Evolutionary conservation across 2,113 vertebrate species (phyloP), one percentile per base, ranked within the genome.

Genomic region (Campylorhamphus procurvoides): DNA sequence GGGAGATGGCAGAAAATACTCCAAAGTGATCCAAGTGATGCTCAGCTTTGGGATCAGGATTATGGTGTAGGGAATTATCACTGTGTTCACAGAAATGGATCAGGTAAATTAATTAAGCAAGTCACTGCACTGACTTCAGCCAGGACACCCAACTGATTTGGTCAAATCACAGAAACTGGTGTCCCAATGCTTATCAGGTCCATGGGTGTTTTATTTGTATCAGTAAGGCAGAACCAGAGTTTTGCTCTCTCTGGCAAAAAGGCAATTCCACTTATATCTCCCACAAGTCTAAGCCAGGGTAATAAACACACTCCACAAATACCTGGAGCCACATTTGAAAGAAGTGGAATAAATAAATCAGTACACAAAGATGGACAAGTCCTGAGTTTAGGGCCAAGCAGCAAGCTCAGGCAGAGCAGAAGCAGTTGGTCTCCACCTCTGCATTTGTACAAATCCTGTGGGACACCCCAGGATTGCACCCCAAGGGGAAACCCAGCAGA

Each of bases 171-270:
- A 89, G 82, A 24, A 79, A 20, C 6, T n/a, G 25, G 8, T 60
- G 35, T 23, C 44, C 2, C 4, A 24, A 20, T n/a, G 1, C 62
- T 33, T 14, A 7, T 2, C n/a, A 44, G 42, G n/a, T 23, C 59
- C 42, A 18, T 0, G 0, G 11, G 9, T 6, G 2, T 37, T 84
- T 50, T 5, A 46, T 12, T 40, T 29, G 3, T 35, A 58, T 46
- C 68, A 39, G 37, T 18, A 58, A 40, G 23, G 22, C 68, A 92
- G 59, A 89, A 86, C 10, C 33, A 11, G 64, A 82, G 42, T 67
- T 84, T 37, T 46, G 40, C 64, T 22, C 6, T 52, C 35, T 47
- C 31, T 67, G 17, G 18, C 22, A 35, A 20, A 20, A 47, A 27
- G 18, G 40, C 17, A 53, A 42, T 71, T 46, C 33, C 47, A 33